Conservation (phyloP, 2,888 invertebrate genomes). For the Drosophila fungiperda region DNA sequence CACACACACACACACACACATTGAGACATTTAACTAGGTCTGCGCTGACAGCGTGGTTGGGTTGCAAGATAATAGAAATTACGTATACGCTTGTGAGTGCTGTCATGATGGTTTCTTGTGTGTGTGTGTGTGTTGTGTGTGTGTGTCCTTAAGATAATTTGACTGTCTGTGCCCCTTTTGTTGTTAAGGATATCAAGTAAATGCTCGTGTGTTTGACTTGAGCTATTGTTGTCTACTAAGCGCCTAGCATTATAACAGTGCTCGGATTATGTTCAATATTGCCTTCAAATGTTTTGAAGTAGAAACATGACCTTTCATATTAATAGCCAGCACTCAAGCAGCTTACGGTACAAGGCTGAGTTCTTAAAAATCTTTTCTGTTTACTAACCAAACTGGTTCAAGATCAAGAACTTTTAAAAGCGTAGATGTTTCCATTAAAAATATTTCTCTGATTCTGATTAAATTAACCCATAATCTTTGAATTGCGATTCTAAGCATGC, state of each 20-base stretch:
- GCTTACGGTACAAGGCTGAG: background rate
- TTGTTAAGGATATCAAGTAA: conserved; percentile 37
- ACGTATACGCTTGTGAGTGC: conserved; percentile 52
- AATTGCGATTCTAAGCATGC: background rate
- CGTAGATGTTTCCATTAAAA: fast-evolving
- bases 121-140: conserved; percentile 1
- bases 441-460: background rate
- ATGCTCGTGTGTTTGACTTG: conserved; percentile 1
- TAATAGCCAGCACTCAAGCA: background rate
- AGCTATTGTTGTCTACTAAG: conserved; percentile 29
- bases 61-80: conserved; percentile 53
- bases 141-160: conserved; percentile 11
- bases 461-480: background rate
- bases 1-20: conserved; percentile 1
- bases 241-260: conserved; percentile 15
- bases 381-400: background rate
- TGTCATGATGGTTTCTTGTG: conserved; percentile 2
- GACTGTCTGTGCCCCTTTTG: conserved; percentile 28
- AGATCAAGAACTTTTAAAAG: background rate
- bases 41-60: conserved; percentile 19
- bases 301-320: conserved; percentile 1
- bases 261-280: conserved; percentile 15
- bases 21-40: background rate
- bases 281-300: conserved; percentile 2
- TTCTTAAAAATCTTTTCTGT: background rate